phyloP scores from a whole-genome alignment of 2,888 invertebrate species.

The Asteroscopus sphinx region DNA sequence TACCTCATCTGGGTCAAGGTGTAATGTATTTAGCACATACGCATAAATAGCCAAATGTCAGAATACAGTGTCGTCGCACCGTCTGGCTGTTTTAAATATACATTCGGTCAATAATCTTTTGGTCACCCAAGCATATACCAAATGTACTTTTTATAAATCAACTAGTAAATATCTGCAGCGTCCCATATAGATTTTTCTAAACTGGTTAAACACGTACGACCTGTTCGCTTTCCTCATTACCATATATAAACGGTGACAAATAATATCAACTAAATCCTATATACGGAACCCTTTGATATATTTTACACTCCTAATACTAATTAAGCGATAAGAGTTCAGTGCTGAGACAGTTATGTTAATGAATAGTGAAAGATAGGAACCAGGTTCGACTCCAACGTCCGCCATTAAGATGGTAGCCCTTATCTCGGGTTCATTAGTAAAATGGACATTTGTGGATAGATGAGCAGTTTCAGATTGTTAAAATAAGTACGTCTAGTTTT shows the following conservation, averaged over 20 bases:
- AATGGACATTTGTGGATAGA: slow-evolving; percentile 35
- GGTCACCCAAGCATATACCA: slow-evolving; percentile 6
- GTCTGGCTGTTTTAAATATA: slow-evolving; percentile 13
- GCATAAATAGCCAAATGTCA: slow-evolving; percentile 22
- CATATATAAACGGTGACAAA: slow-evolving; percentile 38
- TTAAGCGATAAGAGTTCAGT: slow-evolving; percentile 58
- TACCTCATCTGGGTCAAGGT: slow-evolving; percentile 41
- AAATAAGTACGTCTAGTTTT: background rate
- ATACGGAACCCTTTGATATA: slow-evolving; percentile 35
- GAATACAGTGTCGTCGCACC: slow-evolving; percentile 3
- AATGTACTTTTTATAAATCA: background rate
- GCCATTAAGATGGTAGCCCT: slow-evolving; percentile 47
- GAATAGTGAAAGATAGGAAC: slow-evolving; percentile 56
- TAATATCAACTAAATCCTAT: slow-evolving; percentile 29
- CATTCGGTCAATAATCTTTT: slow-evolving; percentile 5
- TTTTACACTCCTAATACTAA: slow-evolving; percentile 50
- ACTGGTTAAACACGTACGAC: slow-evolving; percentile 40
- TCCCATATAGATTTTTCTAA: slow-evolving; percentile 24
- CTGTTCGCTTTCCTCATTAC: slow-evolving; percentile 46
- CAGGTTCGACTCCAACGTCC: slow-evolving; percentile 35
- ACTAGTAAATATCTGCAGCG: slow-evolving; percentile 17
- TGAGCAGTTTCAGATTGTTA: slow-evolving; percentile 18
- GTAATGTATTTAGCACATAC: slow-evolving; percentile 35
- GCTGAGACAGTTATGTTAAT: slow-evolving; percentile 62
- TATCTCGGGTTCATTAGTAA: slow-evolving; percentile 57